phyloP scores from a whole-genome alignment of 2,113 vertebrate species.

The Noctilio leporinus region DNA sequence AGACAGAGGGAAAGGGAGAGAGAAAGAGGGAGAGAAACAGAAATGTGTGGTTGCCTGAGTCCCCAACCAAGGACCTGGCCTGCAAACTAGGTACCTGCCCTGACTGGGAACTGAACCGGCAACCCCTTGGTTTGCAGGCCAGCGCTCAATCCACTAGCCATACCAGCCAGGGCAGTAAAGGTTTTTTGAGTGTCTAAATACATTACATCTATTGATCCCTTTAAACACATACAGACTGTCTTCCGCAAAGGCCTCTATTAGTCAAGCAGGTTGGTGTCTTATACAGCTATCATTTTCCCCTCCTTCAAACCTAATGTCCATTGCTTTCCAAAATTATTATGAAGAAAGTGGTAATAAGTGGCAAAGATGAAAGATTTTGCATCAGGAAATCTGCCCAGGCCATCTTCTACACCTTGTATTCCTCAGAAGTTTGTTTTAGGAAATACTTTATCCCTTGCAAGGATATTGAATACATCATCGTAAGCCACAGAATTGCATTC shows the following conservation, averaged over 20 bases:
- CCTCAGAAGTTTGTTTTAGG: slow-evolving; percentile 6
- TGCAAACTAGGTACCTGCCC: no score
- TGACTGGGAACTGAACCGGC: no score
- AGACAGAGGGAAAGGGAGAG: no score
- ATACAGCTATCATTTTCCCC: slow-evolving; percentile 19
- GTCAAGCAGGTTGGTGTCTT: slow-evolving; percentile 20
- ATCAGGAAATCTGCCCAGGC: not conserved
- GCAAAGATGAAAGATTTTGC: not conserved
- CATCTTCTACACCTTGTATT: not conserved
- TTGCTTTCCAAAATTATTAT: not conserved
- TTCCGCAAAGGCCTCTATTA: slow-evolving; percentile 47
- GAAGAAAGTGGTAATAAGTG: not conserved
- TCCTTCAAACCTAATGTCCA: not conserved
- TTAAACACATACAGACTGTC: slow-evolving; percentile 34
- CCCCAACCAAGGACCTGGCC: no score
- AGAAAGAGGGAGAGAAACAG: no score
- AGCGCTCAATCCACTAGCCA: no score
- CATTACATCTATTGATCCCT: slow-evolving; percentile 36
- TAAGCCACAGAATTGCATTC: slow-evolving; percentile 8
- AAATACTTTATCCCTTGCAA: slow-evolving; percentile 8
- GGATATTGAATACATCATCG: not conserved
- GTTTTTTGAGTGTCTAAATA: slow-evolving; percentile 38
- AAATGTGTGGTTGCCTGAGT: no score
- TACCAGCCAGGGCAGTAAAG: no score
- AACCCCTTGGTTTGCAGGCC: no score